phyloP scores from a whole-genome alignment of 2,888 invertebrate genomes.

The Tiliacea citrago region DNA sequence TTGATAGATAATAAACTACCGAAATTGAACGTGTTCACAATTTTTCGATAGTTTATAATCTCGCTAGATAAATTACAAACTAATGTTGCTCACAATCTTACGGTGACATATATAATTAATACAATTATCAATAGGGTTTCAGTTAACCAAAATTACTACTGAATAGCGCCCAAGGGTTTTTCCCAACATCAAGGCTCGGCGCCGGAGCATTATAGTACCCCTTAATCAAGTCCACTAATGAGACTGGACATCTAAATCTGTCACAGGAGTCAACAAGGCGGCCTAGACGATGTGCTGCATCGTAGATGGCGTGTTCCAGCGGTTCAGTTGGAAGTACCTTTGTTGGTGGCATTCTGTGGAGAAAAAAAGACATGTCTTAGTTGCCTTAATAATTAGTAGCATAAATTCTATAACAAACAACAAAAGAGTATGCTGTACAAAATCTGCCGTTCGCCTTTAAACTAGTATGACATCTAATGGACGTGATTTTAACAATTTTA shows the following conservation, averaged over 20 bases:
- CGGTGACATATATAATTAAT: too few species aligned
- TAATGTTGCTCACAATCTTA: too few species aligned
- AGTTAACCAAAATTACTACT: conserved; percentile 73
- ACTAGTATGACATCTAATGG: not conserved
- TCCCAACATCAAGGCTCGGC: conserved; percentile 65
- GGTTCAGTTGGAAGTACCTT: conserved; percentile 91
- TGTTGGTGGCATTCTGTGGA: conserved; percentile 91
- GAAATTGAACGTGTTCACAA: too few species aligned
- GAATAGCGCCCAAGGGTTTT: conserved; percentile 74
- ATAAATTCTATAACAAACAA: too few species aligned
- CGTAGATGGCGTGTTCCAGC: conserved; percentile 91
- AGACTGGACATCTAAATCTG: conserved; percentile 91
- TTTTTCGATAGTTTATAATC: too few species aligned
- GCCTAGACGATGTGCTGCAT: conserved; percentile 89
- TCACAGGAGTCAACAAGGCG: conserved; percentile 85
- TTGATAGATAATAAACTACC: too few species aligned
- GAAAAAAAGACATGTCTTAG: conserved; percentile 6
- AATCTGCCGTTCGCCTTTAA: too few species aligned
- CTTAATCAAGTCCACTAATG: conserved; percentile 92
- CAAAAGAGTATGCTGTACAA: too few species aligned
- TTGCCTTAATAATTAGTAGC: too few species aligned
- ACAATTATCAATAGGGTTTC: too few species aligned
- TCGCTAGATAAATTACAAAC: too few species aligned
- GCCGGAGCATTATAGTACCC: conserved; percentile 87
- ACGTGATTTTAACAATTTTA: not conserved